These are phyloP conservation scores for Bombus pyrosoma DNA, from an alignment of 1,140 invertebrate species.

Conservation along the genomic window DNA sequence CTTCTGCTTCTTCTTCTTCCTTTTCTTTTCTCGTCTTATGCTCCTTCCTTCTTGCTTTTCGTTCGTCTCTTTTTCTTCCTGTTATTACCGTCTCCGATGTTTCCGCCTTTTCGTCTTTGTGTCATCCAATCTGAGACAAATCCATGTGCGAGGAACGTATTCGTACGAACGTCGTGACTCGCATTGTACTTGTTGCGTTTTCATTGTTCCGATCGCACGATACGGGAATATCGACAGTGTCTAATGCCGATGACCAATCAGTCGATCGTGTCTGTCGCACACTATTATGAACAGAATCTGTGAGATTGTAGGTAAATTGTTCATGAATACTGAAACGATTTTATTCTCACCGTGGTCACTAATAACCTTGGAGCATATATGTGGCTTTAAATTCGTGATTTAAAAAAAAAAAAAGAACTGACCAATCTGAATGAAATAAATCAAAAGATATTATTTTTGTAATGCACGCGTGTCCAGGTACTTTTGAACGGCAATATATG, in stretches of 20 bases:
- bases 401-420: too few species aligned
- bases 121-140: not conserved
- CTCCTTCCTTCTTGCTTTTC: not conserved
- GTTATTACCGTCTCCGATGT: constrained; percentile 26
- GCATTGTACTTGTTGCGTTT: constrained; percentile 39
- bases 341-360: too few species aligned
- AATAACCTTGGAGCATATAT: too few species aligned
- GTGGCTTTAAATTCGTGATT: too few species aligned
- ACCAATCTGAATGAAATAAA: too few species aligned
- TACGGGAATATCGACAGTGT: constrained; percentile 23
- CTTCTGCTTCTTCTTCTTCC: not conserved
- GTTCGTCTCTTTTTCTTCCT: not conserved
- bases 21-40: not conserved
- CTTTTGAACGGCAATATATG: not conserved
- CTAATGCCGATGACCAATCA: constrained; percentile 24
- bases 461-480: not conserved
- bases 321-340: too few species aligned
- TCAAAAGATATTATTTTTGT: too few species aligned
- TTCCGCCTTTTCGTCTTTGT: constrained; percentile 45
- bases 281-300: not conserved
- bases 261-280: not conserved
- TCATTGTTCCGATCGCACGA: constrained; percentile 48
- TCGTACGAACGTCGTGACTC: constrained; percentile 46
- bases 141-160: constrained; percentile 14
- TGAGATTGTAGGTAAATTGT: not conserved